Conservation (phyloP, 2,113 vertebrate species). For the Istiophorus platypterus region DNA sequence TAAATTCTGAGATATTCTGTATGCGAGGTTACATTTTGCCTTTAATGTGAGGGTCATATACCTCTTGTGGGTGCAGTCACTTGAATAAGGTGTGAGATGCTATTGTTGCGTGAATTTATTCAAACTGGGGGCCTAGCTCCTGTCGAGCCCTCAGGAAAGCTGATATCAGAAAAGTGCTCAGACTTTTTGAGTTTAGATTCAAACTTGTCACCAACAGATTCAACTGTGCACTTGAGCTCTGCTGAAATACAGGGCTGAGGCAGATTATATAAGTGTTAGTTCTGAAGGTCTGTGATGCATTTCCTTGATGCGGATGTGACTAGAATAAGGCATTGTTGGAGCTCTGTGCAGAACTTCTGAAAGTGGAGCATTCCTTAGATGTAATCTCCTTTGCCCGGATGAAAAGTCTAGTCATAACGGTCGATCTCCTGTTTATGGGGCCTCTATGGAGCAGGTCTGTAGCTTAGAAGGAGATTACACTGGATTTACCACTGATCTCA, state of each 20-base stretch:
- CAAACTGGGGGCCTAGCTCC: background rate
- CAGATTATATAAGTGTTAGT: constrained; percentile 66
- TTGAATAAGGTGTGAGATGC: background rate
- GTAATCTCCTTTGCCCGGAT: constrained; percentile 85
- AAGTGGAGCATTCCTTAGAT: constrained; percentile 73
- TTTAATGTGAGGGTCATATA: background rate
- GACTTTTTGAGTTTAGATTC: constrained; percentile 15
- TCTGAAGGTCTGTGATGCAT: constrained; percentile 60
- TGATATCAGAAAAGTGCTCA: constrained; percentile 12
- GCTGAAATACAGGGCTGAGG: constrained; percentile 46
- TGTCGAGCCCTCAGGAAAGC: constrained; percentile 41
- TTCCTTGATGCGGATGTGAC: constrained; percentile 67
- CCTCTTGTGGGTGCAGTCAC: background rate
- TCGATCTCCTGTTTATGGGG: constrained; percentile 82
- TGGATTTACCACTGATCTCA: constrained; percentile 83
- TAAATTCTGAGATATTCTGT: background rate
- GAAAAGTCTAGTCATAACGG: constrained; percentile 81
- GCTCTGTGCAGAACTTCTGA: constrained; percentile 68
- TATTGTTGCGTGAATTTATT: background rate
- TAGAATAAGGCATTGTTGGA: constrained; percentile 66
- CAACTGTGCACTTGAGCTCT: constrained; percentile 15
- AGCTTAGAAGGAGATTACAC: constrained; percentile 84
- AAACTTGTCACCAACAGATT: constrained; percentile 40
- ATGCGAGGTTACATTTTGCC: background rate
- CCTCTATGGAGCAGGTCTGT: constrained; percentile 76